These are phyloP conservation scores for Cosmia trapezina DNA, from an alignment of 2,888 invertebrate species.

Conservation along the genomic window DNA sequence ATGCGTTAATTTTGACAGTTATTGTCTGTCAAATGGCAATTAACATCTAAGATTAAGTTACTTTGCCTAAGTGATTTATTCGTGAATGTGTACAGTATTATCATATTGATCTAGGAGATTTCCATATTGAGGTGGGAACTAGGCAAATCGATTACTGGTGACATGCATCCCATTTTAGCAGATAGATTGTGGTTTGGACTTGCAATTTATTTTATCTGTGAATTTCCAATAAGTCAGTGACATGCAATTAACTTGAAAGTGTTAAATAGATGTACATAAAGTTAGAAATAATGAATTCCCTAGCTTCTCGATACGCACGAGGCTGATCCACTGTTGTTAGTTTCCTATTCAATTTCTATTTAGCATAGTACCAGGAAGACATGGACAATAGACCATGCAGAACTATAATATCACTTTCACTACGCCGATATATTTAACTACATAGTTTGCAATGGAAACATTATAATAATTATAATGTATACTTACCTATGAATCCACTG, in stretches of 20 bases:
- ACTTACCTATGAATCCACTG: no score
- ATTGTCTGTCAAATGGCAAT: constrained; percentile 49
- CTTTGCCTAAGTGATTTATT: constrained; percentile 49
- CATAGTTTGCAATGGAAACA: no score
- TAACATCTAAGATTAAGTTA: constrained; percentile 42
- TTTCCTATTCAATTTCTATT: no score
- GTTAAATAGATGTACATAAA: no score
- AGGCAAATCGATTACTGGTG: constrained; percentile 34
- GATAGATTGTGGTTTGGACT: not conserved
- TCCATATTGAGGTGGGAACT: constrained; percentile 44
- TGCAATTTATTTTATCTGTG: constrained; percentile 4
- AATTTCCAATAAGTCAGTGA: constrained; percentile 5
- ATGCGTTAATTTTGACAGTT: constrained; percentile 48
- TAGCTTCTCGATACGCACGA: no score
- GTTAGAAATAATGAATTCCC: no score
- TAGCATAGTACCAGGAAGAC: no score
- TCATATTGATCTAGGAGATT: constrained; percentile 53
- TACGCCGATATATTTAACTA: no score
- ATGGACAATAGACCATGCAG: no score
- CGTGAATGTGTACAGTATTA: constrained; percentile 19
- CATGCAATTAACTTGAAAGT: not conserved
- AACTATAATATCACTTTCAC: no score
- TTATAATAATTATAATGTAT: not conserved
- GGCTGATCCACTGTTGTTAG: no score
- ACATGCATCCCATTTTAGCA: constrained; percentile 17